Evolutionary conservation across 2,113 vertebrate species (phyloP).

Genomic region (Perccottus glenii): DNA sequence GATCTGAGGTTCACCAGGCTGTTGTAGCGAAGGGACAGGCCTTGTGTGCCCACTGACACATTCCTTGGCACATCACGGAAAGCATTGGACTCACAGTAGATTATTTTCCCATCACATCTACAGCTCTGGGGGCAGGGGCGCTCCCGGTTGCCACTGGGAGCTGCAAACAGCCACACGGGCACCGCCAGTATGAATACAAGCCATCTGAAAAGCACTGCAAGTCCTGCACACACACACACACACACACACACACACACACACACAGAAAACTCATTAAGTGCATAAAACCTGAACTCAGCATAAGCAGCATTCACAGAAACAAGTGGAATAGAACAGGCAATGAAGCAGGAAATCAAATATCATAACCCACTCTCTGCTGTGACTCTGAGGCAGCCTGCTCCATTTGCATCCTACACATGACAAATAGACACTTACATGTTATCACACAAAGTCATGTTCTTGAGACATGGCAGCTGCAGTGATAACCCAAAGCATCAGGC

Average conservation of each 20-base stretch:
- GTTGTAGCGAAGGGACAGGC: constrained; percentile 96
- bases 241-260: constrained; percentile 24
- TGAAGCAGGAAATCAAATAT: constrained; percentile 11
- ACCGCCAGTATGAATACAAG: constrained; percentile 75
- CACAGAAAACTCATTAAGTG: constrained; percentile 47
- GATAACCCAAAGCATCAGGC: constrained; percentile 40
- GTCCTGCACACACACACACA: constrained; percentile 62
- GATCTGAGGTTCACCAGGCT: constrained; percentile 91
- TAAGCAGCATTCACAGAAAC: not conserved
- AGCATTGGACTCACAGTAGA: constrained; percentile 96
- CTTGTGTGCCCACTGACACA: constrained; percentile 92
- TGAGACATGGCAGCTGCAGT: constrained; percentile 27
- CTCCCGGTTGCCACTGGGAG: constrained; percentile 83
- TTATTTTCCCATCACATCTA: constrained; percentile 97
- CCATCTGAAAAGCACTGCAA: constrained; percentile 83
- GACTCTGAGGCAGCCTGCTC: constrained; percentile 13
- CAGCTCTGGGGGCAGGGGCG: constrained; percentile 93
- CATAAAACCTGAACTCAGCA: not conserved
- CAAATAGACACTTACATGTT: constrained; percentile 5
- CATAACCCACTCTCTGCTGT: constrained; percentile 2
- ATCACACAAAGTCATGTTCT: constrained; percentile 38
- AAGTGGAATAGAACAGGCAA: not conserved
- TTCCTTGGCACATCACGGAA: constrained; percentile 94
- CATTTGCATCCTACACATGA: constrained; percentile 19
- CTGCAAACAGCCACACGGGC: constrained; percentile 81